Base-by-base conservation (phyloP, 1,140 invertebrate species). In the Glomeris maerens region DNA sequence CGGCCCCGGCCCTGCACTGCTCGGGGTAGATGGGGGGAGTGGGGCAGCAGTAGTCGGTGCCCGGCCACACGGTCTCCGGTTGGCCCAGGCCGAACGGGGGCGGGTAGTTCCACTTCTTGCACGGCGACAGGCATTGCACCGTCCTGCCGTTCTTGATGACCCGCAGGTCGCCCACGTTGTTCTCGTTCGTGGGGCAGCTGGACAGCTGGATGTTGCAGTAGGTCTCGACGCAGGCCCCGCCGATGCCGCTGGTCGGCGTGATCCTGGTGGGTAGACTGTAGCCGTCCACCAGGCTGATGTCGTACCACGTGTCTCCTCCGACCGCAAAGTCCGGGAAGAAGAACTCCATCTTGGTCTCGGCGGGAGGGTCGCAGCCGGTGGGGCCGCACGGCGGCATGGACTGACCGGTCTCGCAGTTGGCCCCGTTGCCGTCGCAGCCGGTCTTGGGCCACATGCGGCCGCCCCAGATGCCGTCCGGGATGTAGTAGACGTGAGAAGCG, bases 21-120 rank as follows among this genome's bases (percentile, higher is more conserved):
- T 47, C 27, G 1, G 53, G 50, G 7, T 4, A 27, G 20, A 57
- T 47, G 27, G 56, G 56, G 14, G 56, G 56, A 36, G 56, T 57
- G n/a, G 56, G 56, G 31, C 56, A 57, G 40, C 56, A 57, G 2
- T 42, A 20, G 10, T 46, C 27, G 2, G 45, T n/a, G 27, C 56
- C 56, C 2, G 49, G 49, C 23, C 49, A 36, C 17, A 40, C n/a
- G 3, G 39, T 0, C 27, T 55, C 53, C 21, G 28, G 26, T 0
- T 31, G 46, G 45, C 54, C 56, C 3, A 48, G 23, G 25, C 54
- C 54, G 47, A 45, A 55, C 2, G 49, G 49, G 13, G 49, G 3
- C 21, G 56, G 56, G 39, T 53, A 57, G 28, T 57, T 57, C 54
- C 54, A 57, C 38, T 53, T 57, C 22, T 57, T 57, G 49, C 56